Evolutionary conservation across 2,888 invertebrate species (phyloP), one percentile per base, ranked within the genome.

Genomic region (Tyria jacobaeae): DNA sequence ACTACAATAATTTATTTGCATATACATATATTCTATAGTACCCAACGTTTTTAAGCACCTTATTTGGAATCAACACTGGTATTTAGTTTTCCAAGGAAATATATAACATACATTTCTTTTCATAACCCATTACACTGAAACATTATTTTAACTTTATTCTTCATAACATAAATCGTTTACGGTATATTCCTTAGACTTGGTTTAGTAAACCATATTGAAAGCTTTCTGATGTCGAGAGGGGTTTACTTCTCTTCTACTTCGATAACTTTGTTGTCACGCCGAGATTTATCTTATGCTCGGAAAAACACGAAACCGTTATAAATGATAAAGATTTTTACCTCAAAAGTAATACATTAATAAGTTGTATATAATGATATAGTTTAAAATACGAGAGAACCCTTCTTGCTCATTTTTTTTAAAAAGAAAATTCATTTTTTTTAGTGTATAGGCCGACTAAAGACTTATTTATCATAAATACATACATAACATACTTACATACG

Each of bases 171-270:
- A 21, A 53, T 53, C 37, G 27, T 41, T 55, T 39, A 31, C 17
- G n/a, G 21, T 55, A 21, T 31, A 31, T 27, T n/a, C 27, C 12
- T 44, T 4, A 54, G 31, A 25, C 15, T 51, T 21, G 25, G 51
- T 35, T 67, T 60, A 17, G 62, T 47, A 44, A 49, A 58, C 50
- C 58, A 39, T 21, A 61, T 41, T 37, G 49, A 58, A 59, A 50
- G 50, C 55, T 54, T 54, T 62, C 25, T 25, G 17, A 39, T 41
- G 54, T 50, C 55, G 35, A 41, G 14, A 50, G 37, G 39, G 41
- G 41, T 57, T 60, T 56, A 51, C 57, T n/a, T 39, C 39, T 49
- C 4, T 17, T 14, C 7, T 48, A 31, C n/a, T 27, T 27, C 27
- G 14, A 21, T 39, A 25, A 55, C 56, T 55, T 31, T 41, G 17